These are phyloP conservation scores for Pleuronectes platessa DNA, from an alignment of 2,113 vertebrate genomes.

Conservation along the genomic window DNA sequence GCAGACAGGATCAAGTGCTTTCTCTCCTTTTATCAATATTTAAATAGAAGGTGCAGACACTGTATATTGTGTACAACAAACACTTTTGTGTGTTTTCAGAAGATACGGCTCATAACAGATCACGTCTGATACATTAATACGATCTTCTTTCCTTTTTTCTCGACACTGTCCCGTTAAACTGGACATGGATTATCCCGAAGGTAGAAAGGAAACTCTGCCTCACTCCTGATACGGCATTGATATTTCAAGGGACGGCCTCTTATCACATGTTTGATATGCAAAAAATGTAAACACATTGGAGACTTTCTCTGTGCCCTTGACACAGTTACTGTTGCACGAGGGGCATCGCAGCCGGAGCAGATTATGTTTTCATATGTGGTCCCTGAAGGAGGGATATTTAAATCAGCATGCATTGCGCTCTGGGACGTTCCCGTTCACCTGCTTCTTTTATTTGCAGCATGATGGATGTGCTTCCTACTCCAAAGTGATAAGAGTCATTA, in stretches of 20 bases:
- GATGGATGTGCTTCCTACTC: constrained; percentile 75
- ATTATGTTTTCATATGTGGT: constrained; percentile 72
- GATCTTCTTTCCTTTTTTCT: constrained; percentile 1
- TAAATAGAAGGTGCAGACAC: constrained; percentile 2
- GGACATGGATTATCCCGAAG: constrained; percentile 14
- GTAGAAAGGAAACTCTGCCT: constrained; percentile 1
- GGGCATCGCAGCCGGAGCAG: constrained; percentile 57
- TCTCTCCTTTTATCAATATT: constrained; percentile 24
- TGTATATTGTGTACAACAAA: constrained; percentile 3
- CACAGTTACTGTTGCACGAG: constrained; percentile 48
- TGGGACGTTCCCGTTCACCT: constrained; percentile 55
- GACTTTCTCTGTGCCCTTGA: constrained; percentile 68
- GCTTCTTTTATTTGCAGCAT: constrained; percentile 61
- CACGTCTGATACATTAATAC: constrained; percentile 20
- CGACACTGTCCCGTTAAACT: not conserved
- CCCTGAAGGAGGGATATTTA: constrained; percentile 63
- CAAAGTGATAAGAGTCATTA: constrained; percentile 78
- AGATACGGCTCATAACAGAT: constrained; percentile 9
- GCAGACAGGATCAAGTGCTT: not conserved
- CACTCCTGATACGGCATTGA: not conserved
- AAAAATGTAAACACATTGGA: constrained; percentile 62
- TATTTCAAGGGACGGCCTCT: constrained; percentile 38
- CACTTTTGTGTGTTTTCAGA: not conserved
- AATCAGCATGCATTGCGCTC: constrained; percentile 72
- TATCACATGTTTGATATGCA: constrained; percentile 61